Percentiles rank a stretch among this genome's conserved stretches.
Evolutionary conservation across 2,888 invertebrate genomes (phyloP).

Genomic region (Hyalella azteca): DNA sequence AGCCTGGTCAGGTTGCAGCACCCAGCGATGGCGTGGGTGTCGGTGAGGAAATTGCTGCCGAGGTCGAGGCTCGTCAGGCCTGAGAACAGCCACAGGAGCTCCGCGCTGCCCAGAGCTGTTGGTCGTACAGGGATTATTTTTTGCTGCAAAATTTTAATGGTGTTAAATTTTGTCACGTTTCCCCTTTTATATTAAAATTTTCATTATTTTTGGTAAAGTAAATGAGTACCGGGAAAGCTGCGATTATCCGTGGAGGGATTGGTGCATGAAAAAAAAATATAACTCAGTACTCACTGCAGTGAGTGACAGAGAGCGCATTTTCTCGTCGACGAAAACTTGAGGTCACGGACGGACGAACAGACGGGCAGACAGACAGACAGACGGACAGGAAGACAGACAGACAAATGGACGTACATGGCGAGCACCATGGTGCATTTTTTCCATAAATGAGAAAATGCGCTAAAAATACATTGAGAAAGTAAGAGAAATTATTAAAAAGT

Average conservation of each 20-base stretch:
- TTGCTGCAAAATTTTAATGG: background rate
- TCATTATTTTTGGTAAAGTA: background rate
- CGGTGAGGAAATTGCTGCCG: constrained; percentile 49
- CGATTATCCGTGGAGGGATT: background rate
- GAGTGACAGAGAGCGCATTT: background rate
- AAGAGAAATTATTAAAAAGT: no score
- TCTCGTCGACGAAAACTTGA: no score
- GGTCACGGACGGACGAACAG: no score
- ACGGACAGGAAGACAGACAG: no score
- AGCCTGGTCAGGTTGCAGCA: constrained; percentile 42
- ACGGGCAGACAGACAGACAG: no score
- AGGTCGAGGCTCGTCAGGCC: constrained; percentile 45
- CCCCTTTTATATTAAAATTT: background rate
- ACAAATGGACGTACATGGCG: no score
- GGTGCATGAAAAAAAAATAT: background rate
- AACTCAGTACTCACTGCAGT: background rate
- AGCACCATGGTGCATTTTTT: no score
- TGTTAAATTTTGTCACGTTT: background rate
- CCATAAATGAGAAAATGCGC: no score
- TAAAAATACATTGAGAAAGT: no score
- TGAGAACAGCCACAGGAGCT: constrained; percentile 51
- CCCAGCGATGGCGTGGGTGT: constrained; percentile 41
- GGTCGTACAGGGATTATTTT: background rate
- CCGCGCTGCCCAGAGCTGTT: constrained; percentile 51
- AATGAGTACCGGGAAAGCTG: background rate